Evolutionary conservation across 1,140 invertebrate species (phyloP).

Genomic region (Drosophila triauraria): DNA sequence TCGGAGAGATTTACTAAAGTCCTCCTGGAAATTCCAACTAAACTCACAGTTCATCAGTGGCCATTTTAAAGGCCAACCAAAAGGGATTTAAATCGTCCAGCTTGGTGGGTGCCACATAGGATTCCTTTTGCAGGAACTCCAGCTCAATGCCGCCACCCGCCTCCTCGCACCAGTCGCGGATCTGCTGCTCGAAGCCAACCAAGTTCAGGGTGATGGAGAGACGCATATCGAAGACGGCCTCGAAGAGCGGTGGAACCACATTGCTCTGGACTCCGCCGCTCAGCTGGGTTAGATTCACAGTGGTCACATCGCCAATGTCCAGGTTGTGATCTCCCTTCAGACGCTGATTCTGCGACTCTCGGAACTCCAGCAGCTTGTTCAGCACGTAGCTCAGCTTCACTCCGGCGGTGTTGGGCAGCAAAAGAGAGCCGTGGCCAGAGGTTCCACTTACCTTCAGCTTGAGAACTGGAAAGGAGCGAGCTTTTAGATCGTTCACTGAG

Average conservation of each 20-base stretch:
- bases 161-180: conserved; percentile 91
- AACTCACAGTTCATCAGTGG: conserved; percentile 87
- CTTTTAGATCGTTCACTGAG: neutral
- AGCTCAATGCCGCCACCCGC: conserved; percentile 92
- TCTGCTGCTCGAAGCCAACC: conserved; percentile 89
- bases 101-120: conserved; percentile 88
- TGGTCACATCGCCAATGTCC: conserved; percentile 93
- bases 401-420: conserved; percentile 92
- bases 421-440: conserved; percentile 94
- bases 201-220: conserved; percentile 90
- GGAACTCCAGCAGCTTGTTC: conserved; percentile 91
- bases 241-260: conserved; percentile 93
- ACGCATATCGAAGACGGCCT: conserved; percentile 91
- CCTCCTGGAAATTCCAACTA: conserved; percentile 86
- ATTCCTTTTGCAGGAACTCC: conserved; percentile 90
- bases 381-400: conserved; percentile 93
- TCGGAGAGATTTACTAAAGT: neutral
- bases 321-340: conserved; percentile 88
- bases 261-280: conserved; percentile 96
- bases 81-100: conserved; percentile 90
- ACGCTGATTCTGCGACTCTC: conserved; percentile 88
- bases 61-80: conserved; percentile 91
- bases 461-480: conserved; percentile 23
- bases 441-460: conserved; percentile 87
- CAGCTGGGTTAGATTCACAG: conserved; percentile 94